Evolutionary conservation across 2,113 vertebrate genomes (phyloP).

Genomic region (Chaetorhynchus papuensis): DNA sequence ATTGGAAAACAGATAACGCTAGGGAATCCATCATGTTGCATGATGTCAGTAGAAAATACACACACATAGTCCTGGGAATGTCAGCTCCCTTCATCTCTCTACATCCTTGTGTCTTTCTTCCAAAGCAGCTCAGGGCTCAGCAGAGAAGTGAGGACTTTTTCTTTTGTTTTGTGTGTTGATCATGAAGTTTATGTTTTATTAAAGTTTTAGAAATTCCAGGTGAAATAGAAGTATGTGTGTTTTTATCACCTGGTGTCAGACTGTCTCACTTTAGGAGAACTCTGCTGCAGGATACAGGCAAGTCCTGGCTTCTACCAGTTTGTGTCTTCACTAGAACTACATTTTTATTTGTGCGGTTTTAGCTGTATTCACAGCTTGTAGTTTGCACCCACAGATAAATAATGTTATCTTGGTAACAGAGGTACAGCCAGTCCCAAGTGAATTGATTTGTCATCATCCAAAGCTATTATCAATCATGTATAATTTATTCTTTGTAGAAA

Average conservation of each 20-base stretch:
- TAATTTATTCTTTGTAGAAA: not conserved
- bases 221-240: not conserved
- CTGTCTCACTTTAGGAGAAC: not conserved
- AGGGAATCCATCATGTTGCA: fast-evolving
- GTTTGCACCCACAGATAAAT: not conserved
- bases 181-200: not conserved
- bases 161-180: not conserved
- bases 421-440: not conserved
- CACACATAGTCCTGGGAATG: not conserved
- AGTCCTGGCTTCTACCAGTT: not conserved
- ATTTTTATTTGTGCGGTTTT: not conserved
- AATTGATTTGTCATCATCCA: not conserved
- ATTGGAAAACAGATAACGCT: not conserved
- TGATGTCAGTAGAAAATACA: not conserved
- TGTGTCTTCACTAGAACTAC: not conserved
- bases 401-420: not conserved
- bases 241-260: not conserved
- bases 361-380: not conserved
- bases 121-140: not conserved
- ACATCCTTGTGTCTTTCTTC: not conserved
- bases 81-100: not conserved
- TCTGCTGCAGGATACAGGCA: not conserved
- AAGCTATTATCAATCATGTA: not conserved
- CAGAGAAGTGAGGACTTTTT: not conserved
- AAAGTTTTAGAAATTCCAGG: not conserved